Conservation (phyloP, 2,797 vertebrate species). For the Poeciliopsis gracilis region DNA sequence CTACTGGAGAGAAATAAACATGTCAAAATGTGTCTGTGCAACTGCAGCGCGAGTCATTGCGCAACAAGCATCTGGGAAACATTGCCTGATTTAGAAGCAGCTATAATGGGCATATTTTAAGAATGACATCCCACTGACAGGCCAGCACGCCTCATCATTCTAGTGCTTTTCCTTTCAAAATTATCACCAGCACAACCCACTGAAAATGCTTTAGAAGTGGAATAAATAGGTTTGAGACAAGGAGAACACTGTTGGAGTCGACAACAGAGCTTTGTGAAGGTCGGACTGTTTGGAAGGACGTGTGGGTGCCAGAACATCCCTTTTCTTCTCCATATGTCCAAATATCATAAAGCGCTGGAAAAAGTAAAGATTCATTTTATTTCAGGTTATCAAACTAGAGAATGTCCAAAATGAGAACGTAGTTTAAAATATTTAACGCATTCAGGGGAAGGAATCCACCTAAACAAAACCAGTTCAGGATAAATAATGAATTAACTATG, state of each 20-base stretch:
- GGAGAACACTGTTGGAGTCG: conserved; percentile 47
- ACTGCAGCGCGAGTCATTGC: conserved; percentile 44
- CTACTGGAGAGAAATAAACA: conserved; percentile 57
- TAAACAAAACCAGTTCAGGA: background rate
- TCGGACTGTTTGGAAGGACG: conserved; percentile 20
- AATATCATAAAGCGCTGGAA: background rate
- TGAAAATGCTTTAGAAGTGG: conserved; percentile 59
- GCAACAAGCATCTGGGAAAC: conserved; percentile 61
- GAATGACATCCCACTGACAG: conserved; percentile 49
- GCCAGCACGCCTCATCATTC: conserved; percentile 26
- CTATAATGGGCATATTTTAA: conserved; percentile 53
- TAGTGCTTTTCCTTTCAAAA: conserved; percentile 28
- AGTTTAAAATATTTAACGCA: background rate
- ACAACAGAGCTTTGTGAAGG: conserved; percentile 60
- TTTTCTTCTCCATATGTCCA: conserved; percentile 13
- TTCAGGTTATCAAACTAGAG: background rate
- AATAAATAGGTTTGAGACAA: conserved; percentile 67
- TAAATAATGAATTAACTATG: background rate
- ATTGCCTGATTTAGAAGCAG: conserved; percentile 42
- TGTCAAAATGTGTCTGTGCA: conserved; percentile 59
- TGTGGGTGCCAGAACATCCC: conserved; percentile 26
- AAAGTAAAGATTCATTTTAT: background rate
- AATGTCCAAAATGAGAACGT: background rate
- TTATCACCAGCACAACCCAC: conserved; percentile 37
- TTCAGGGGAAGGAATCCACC: background rate